Base-by-base conservation (phyloP, 1,140 invertebrate species). In the Heliothis virescens region DNA sequence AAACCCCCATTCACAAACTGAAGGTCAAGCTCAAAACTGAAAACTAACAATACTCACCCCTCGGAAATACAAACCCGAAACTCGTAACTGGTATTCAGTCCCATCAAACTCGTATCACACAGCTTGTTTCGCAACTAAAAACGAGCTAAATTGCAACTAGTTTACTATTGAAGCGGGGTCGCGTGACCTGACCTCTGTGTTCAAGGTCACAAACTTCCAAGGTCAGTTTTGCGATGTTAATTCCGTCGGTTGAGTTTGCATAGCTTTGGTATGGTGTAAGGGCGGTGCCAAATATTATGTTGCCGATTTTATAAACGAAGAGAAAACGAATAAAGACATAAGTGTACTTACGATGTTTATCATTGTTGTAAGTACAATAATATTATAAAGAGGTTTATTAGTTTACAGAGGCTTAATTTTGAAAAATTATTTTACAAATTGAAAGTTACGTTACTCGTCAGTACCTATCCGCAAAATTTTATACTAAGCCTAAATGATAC, bases 91-190 rank as follows among this genome's bases (percentile, higher is more conserved):
- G 2, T 65, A 48, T 41, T 47, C 47, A 48, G 11, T 41, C 41
- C 5, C 12, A 48, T 18, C 16, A 47, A 47, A 18, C 62, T 18
- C 11, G 15, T 41, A 12, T 63, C 3, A 41, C 34, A n/a, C n/a
- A 48, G 16, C 34, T 65, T 65, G 62, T 65, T 65, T 65, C 0
- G 9, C 59, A 65, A 52, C 65, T 69, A 69, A 52, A 69, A 69
- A 52, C 60, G 29, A 21, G 16, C 48, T 21, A 52, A 53, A 52
- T 48, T 67, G 47, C 63, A 48, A 67, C 63, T 67, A 57, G 55
- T 26, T 15, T 29, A n/a, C 41, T 50, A 21, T 69, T 21, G 48
- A 29, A 69, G 9, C 21, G 65, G 65, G 18, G 60, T 52, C 47
- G 16, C 18, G 62, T 65, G 15, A 65, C 18, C 26, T 9, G 29